phyloP scores from a whole-genome alignment of 2,113 vertebrate genomes.

The Pundamilia nyererei region DNA sequence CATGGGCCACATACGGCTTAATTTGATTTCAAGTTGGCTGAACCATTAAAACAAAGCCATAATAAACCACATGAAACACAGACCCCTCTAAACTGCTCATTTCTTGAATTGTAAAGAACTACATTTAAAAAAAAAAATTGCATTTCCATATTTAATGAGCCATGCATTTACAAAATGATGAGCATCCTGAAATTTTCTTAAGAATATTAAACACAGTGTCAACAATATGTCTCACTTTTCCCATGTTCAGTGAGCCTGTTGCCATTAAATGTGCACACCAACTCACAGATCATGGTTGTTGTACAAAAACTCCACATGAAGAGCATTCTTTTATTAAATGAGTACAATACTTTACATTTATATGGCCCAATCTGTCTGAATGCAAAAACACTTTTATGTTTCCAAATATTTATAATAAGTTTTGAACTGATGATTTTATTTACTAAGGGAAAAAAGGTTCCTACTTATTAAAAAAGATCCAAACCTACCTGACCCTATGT shows the following conservation, averaged over 20 bases:
- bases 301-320: background rate
- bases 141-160: background rate
- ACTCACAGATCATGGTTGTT: background rate
- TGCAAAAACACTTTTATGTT: background rate
- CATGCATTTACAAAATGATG: background rate
- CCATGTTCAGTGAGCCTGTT: background rate
- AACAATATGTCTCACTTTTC: background rate
- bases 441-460: background rate
- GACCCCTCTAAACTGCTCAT: background rate
- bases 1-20: background rate
- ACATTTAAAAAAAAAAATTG: accelerated
- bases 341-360: background rate
- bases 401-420: background rate
- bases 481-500: background rate
- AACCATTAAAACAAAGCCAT: background rate
- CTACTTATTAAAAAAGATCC: background rate
- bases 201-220: background rate
- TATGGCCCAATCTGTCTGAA: background rate
- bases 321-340: background rate
- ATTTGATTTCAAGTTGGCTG: background rate
- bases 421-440: background rate
- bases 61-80: background rate
- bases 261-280: background rate
- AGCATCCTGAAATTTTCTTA: background rate
- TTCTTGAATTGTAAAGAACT: background rate